phyloP scores from a whole-genome alignment of 1,140 invertebrate species.

The Cepaea nemoralis region DNA sequence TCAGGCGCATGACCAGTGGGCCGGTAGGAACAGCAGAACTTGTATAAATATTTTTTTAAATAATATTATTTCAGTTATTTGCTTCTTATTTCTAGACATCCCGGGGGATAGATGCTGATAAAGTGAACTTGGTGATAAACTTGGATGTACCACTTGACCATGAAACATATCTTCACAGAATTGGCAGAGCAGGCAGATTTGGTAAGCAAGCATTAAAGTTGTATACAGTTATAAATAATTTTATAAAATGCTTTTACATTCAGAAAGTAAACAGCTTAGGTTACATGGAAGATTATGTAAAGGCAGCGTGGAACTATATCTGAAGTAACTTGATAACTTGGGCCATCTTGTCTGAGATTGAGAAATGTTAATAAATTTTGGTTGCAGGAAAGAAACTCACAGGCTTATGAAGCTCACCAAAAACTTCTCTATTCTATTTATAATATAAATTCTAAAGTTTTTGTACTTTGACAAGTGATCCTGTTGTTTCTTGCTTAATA shows the following conservation, averaged over 20 bases:
- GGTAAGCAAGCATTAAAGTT: constrained; percentile 57
- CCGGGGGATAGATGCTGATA: constrained; percentile 88
- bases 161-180: constrained; percentile 94
- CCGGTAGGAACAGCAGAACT: too few relatives aligned
- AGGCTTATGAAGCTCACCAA: too few relatives aligned
- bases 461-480: too few relatives aligned
- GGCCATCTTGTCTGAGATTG: too few relatives aligned
- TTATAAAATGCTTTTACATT: not conserved
- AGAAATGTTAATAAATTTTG: too few relatives aligned
- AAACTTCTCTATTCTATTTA: too few relatives aligned
- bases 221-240: not conserved
- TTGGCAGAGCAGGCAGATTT: constrained; percentile 92
- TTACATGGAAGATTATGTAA: not conserved
- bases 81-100: constrained; percentile 70
- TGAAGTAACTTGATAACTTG: too few relatives aligned
- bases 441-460: too few relatives aligned
- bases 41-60: not conserved
- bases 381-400: too few relatives aligned
- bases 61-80: not conserved
- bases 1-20: too few relatives aligned
- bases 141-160: constrained; percentile 86
- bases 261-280: not conserved
- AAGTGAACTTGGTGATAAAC: constrained; percentile 94
- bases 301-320: too few relatives aligned
- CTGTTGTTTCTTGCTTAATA: too few relatives aligned